These are phyloP conservation scores for Zingel zingel DNA, from an alignment of 2,113 vertebrate species.

Conservation along the genomic window DNA sequence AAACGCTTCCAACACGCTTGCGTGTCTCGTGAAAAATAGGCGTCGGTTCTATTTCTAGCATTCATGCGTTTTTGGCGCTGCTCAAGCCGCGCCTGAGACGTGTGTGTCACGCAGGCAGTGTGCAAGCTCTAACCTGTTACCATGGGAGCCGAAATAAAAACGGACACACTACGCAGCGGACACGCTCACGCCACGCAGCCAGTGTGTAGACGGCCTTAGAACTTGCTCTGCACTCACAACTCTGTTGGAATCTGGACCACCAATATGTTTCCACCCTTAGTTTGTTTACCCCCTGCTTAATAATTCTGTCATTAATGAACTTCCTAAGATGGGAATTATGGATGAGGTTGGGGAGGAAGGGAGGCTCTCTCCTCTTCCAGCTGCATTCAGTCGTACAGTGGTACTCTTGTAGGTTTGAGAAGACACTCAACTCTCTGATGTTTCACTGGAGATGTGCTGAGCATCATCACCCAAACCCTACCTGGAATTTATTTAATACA, in stretches of 20 bases:
- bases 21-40: no score
- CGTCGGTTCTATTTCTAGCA: no score
- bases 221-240: neutral
- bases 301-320: constrained; percentile 67
- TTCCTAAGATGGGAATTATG: constrained; percentile 51
- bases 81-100: no score
- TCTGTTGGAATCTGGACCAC: constrained; percentile 19
- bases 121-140: no score
- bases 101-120: no score
- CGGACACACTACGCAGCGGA: no score
- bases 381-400: constrained; percentile 52
- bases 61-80: no score
- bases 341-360: constrained; percentile 60
- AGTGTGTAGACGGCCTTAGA: neutral
- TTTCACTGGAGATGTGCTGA: constrained; percentile 6
- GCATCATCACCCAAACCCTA: constrained; percentile 31
- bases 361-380: constrained; percentile 36
- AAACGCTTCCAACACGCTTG: no score
- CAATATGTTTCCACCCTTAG: constrained; percentile 18
- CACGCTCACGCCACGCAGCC: no score
- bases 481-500: constrained; percentile 45
- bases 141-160: no score
- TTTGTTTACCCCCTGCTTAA: constrained; percentile 32
- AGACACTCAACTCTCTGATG: constrained; percentile 32
- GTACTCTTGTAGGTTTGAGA: constrained; percentile 2